Conservation (phyloP, 2,888 invertebrate species). For the Tineola bisselliella region DNA sequence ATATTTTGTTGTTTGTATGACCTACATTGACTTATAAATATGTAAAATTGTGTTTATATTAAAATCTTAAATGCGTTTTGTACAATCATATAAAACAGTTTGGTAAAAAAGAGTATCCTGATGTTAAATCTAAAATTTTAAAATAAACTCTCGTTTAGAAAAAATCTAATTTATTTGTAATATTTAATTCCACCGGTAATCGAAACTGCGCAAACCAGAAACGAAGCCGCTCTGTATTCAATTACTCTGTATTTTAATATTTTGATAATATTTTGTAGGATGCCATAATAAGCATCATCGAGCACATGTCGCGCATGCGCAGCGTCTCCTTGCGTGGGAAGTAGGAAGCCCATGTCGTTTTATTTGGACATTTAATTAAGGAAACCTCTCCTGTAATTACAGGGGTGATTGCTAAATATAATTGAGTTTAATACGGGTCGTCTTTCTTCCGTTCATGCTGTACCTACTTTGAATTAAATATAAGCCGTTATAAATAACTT, state of each 20-base stretch:
- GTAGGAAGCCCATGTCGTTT: slow-evolving; percentile 60
- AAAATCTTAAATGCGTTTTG: no score
- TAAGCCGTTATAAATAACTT: background rate
- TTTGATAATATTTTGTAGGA: slow-evolving; percentile 42
- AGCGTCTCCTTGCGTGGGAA: slow-evolving; percentile 46
- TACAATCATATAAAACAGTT: no score
- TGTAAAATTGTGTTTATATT: no score
- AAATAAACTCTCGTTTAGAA: no score
- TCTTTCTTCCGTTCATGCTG: slow-evolving; percentile 30
- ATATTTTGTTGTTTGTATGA: no score
- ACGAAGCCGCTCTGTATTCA: background rate
- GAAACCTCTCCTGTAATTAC: slow-evolving; percentile 61
- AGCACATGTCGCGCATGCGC: slow-evolving; percentile 49
- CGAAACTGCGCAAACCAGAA: no score
- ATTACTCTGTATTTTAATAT: slow-evolving; percentile 23
- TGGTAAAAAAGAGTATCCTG: no score
- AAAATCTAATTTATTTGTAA: no score
- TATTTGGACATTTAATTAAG: slow-evolving; percentile 60
- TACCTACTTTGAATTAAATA: background rate
- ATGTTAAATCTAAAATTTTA: no score
- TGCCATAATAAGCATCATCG: slow-evolving; percentile 53
- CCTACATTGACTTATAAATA: no score
- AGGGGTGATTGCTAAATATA: slow-evolving; percentile 66
- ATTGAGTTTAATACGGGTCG: slow-evolving; percentile 46
- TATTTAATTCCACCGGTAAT: no score